Conservation (phyloP, 2,888 invertebrate genomes). For the Parnassius orleans region DNA sequence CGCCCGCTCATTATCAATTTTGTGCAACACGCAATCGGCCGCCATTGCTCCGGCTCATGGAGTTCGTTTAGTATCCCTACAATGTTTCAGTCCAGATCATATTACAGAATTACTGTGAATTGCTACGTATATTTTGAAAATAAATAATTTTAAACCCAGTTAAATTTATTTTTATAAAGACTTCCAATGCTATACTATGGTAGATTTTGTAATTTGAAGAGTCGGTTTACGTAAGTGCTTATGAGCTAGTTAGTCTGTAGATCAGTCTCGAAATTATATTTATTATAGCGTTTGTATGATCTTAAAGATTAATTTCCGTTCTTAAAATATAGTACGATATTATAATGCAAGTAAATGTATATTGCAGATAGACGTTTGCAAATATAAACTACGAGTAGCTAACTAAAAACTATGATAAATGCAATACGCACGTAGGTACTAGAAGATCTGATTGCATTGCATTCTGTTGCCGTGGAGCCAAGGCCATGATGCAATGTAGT, state of each 20-base stretch:
- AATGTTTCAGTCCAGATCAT: background rate
- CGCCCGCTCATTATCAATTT: conserved; percentile 69
- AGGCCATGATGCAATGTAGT: conserved; percentile 72
- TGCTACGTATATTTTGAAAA: too few species aligned
- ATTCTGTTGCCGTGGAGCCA: conserved; percentile 67
- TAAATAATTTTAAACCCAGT: too few species aligned
- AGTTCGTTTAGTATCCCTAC: background rate
- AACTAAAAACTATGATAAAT: conserved; percentile 6
- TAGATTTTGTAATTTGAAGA: too few species aligned
- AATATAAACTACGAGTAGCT: conserved; percentile 10
- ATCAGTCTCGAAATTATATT: background rate
- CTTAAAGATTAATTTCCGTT: background rate
- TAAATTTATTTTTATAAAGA: too few species aligned
- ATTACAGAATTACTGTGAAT: too few species aligned
- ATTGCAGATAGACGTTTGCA: conserved; percentile 2
- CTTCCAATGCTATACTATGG: too few species aligned
- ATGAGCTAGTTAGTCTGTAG: too few species aligned
- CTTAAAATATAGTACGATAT: background rate
- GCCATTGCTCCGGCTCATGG: conserved; percentile 12
- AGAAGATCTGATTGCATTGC: conserved; percentile 59
- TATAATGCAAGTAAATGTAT: background rate
- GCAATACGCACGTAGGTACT: conserved; percentile 27
- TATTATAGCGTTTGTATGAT: background rate
- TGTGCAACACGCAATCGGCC: conserved; percentile 42
- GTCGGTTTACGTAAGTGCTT: too few species aligned